Evolutionary conservation across 2,797 vertebrate genomes (phyloP).

Genomic region (Aselliscus stoliczkanus): DNA sequence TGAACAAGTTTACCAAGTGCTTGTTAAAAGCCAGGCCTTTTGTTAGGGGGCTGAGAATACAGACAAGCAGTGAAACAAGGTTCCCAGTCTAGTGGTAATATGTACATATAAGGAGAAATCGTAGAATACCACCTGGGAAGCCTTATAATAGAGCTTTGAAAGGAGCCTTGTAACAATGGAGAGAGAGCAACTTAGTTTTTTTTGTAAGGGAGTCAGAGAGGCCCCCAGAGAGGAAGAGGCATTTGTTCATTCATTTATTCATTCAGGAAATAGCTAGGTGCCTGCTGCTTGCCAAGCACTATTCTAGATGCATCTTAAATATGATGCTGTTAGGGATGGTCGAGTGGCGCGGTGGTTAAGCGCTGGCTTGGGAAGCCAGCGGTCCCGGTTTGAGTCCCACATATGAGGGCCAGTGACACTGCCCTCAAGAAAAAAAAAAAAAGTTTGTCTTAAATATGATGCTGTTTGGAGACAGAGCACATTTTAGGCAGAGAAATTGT

Average conservation of each 20-base stretch:
- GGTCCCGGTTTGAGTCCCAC: too few relatives aligned
- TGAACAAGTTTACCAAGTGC: constrained; percentile 49
- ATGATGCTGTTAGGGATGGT: neutral
- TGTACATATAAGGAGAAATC: neutral
- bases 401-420: too few relatives aligned
- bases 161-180: constrained; percentile 3
- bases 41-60: constrained; percentile 32
- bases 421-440: too few relatives aligned
- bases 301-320: constrained; percentile 17
- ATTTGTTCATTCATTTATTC: neutral
- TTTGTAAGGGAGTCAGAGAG: constrained; percentile 29
- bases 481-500: constrained; percentile 25
- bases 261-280: constrained; percentile 28
- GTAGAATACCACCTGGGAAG: neutral
- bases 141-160: constrained; percentile 33
- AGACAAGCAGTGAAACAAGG: constrained; percentile 7
- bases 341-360: too few relatives aligned
- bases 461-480: constrained; percentile 4
- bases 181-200: constrained; percentile 9
- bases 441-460: neutral
- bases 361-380: too few relatives aligned
- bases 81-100: constrained; percentile 11
- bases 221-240: neutral
- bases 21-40: constrained; percentile 56
- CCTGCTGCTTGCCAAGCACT: neutral